phyloP scores from a whole-genome alignment of 2,888 invertebrate genomes.

The Camptogramma bilineatum region DNA sequence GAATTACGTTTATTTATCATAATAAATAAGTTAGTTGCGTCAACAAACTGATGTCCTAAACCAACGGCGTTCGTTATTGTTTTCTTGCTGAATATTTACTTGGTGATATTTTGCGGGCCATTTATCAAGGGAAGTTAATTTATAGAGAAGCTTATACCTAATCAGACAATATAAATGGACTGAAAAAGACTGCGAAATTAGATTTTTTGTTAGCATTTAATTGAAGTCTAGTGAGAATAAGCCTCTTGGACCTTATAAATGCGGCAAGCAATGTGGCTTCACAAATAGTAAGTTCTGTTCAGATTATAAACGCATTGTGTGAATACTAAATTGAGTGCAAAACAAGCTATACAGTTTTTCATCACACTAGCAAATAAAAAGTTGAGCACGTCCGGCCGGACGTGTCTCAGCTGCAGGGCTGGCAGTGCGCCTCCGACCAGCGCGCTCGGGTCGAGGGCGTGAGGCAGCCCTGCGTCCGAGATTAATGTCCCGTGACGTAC shows the following conservation, averaged over 20 bases:
- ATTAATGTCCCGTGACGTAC: slow-evolving; percentile 29
- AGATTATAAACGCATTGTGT: slow-evolving; percentile 1
- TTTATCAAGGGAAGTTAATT: slow-evolving; percentile 17
- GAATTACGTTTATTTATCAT: not conserved
- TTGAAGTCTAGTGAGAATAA: not conserved
- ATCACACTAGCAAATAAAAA: slow-evolving; percentile 5
- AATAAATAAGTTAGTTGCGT: not conserved
- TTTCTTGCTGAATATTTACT: slow-evolving; percentile 6
- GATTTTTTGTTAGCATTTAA: slow-evolving; percentile 15
- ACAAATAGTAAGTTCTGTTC: not conserved
- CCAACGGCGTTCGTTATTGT: slow-evolving; percentile 9
- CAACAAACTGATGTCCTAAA: slow-evolving; percentile 8
- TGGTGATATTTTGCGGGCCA: slow-evolving; percentile 9
- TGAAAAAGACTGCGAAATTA: slow-evolving; percentile 9
- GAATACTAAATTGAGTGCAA: slow-evolving; percentile 15
- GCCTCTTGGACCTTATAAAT: not conserved
- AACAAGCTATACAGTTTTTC: slow-evolving; percentile 14
- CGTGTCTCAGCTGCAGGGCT: not conserved
- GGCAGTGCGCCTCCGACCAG: not conserved
- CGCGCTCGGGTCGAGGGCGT: not conserved
- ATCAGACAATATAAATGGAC: slow-evolving; percentile 11
- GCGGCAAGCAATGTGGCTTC: not conserved
- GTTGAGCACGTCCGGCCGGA: not conserved
- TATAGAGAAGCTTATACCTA: slow-evolving; percentile 15
- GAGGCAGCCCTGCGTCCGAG: slow-evolving; percentile 2